Evolutionary conservation across 2,113 vertebrate genomes (phyloP), one percentile per base, ranked within the genome.

Genomic region (Hymenochirus boettgeri): DNA sequence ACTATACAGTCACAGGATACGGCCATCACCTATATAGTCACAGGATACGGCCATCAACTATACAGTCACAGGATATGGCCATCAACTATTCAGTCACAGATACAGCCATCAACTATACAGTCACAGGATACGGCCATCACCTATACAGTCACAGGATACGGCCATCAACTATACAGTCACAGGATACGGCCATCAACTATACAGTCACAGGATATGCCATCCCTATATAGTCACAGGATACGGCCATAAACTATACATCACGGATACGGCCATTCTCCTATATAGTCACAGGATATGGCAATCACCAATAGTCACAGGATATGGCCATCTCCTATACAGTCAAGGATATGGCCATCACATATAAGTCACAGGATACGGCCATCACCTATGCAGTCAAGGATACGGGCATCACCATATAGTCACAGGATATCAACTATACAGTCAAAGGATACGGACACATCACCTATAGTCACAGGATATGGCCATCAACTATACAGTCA

Each of bases 261-360:
- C 74, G 80, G 85, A 85, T 85, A 80, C 74, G 78, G 67, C 76
- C 80, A 35, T 71, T 35, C 15, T n/a, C n/a, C n/a, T n/a, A n/a
- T n/a, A n/a, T 13, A 35, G 33, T n/a, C n/a, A n/a, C n/a, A n/a
- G n/a, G n/a, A n/a, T n/a, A n/a, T n/a, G n/a, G n/a, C n/a, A n/a
- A n/a, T n/a, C 33, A 35, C 33, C 33, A 12, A n/a, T 35, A 85
- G 81, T 85, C 57, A 77, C 74, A 80, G n/a, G 85, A 85, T 85
- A 80, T 74, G 78, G 67, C 76, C 80, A 35, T 71, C 88, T 91
- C 91, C 91, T 93, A 90, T 91, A n/a, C n/a, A n/a, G n/a, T n/a
- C n/a, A n/a, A n/a, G n/a, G n/a, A n/a, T n/a, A n/a, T n/a, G n/a
- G n/a, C n/a, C n/a, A n/a, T n/a, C n/a, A n/a, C n/a, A n/a, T n/a